Base-by-base conservation (phyloP, 2,888 invertebrate genomes). In the Deladenus siricidicola region DNA sequence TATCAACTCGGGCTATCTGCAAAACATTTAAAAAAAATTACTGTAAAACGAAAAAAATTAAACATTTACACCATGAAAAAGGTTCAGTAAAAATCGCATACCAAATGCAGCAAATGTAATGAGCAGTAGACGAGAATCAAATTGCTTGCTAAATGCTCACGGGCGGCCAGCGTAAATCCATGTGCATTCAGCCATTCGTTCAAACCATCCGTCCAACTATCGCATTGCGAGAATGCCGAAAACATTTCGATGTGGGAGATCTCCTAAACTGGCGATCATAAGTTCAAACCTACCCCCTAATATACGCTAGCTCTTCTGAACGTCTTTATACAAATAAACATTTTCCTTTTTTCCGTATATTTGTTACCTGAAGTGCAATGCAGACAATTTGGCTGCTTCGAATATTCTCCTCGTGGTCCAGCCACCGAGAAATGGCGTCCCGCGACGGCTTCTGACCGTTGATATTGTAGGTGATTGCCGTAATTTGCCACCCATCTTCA, bases 391-490 rank as follows among this genome's bases (percentile, higher is more conserved):
- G 29, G 45, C 48, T 30, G 24, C 48, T 30, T 28, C 3, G 17
- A 34, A 17, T 8, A 1, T 17, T 21, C 30, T 39, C 49, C 23
- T 58, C 60, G 29, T 39, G 28, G 28, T 56, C 42, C 4, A 60
- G 21, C 60, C 60, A 60, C 19, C 29, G 23, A 28, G 28, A n/a
- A 17, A 63, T 28, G 28, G 30, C 29, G 30, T 56, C 47, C 10
- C 29, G 19, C 10, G 28, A n/a, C 4, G 64, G 58, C 45, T 44
- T 52, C 30, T 65, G 58, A 17, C 49, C 43, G 42, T 64, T 64
- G 24, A 64, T 50, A 43, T 64, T 64, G 49, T 64, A 64, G 21
- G 64, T 64, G n/a, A 64, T 34, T 29, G 43, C 26, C 19, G 44
- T 14, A 28, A 58, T 44, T 58, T 53, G n/a, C 42, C 29, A 39